Evolutionary conservation across 2,113 vertebrate genomes (phyloP).

Genomic region (Irena cyanogastra): DNA sequence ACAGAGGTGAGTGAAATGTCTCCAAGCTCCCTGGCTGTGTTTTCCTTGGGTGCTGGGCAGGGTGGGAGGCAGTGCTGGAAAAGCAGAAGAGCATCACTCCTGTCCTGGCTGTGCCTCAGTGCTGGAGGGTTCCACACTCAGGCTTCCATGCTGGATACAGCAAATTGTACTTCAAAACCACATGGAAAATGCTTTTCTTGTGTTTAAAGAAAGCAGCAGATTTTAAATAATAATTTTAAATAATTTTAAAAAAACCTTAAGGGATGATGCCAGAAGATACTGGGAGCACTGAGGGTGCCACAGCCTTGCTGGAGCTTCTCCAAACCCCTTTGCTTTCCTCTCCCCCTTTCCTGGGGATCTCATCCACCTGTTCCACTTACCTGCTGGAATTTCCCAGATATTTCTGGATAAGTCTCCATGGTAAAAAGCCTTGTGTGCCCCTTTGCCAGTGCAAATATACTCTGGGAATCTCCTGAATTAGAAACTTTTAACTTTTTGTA

Average conservation of each 20-base stretch:
- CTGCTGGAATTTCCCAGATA: neutral
- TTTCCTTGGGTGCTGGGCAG: neutral
- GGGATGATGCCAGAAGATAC: neutral
- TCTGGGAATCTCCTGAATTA: neutral
- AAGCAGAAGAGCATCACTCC: neutral
- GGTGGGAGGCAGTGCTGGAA: neutral
- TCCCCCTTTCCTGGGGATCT: neutral
- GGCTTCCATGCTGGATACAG: neutral
- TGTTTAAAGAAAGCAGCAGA: neutral
- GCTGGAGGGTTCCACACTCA: neutral
- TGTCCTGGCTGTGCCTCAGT: neutral
- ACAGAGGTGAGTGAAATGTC: neutral
- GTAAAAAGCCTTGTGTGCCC: neutral
- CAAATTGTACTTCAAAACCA: accelerated
- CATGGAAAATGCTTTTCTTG: neutral
- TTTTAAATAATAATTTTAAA: neutral
- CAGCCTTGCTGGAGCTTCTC: neutral
- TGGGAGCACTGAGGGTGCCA: neutral
- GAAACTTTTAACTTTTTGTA: neutral
- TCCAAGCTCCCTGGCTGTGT: neutral
- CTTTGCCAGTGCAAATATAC: neutral
- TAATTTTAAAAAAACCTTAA: neutral
- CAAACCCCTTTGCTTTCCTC: neutral
- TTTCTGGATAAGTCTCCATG: neutral
- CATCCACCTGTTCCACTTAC: neutral